Percentiles rank a stretch among this genome's conserved stretches.
Evolutionary conservation across 1,140 invertebrate species (phyloP).

Genomic region (Trachymyrmex cornetzi): DNA sequence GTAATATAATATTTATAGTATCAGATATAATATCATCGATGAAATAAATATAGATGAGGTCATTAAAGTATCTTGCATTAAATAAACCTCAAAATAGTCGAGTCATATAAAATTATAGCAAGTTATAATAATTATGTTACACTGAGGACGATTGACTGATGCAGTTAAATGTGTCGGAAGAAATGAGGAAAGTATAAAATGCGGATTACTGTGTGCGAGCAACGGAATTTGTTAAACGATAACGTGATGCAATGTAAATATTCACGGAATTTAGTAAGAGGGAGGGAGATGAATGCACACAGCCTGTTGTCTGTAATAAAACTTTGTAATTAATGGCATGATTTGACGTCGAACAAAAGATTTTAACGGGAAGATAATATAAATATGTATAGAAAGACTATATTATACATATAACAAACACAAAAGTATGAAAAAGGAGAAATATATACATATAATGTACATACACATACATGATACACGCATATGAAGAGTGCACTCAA

Average conservation of each 20-base stretch:
- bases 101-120: not conserved
- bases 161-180: conserved; percentile 7
- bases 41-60: not conserved
- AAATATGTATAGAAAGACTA: conserved; percentile 68
- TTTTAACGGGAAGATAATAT: conserved; percentile 49
- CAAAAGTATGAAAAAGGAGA: conserved; percentile 41
- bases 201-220: not conserved
- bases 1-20: not conserved
- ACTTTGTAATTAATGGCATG: conserved; percentile 72
- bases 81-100: not conserved
- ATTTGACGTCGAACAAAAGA: conserved; percentile 47
- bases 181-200: not conserved
- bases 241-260: conserved; percentile 64
- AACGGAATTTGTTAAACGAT: conserved; percentile 35
- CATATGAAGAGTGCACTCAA: conserved; percentile 45
- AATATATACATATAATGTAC: conserved; percentile 63
- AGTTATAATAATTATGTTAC: not conserved
- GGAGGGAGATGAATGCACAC: conserved; percentile 21
- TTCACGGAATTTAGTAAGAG: conserved; percentile 30
- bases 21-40: not conserved
- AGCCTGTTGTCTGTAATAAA: conserved; percentile 71
- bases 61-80: not conserved
- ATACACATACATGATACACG: conserved; percentile 43
- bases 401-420: conserved; percentile 64
- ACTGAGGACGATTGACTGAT: conserved; percentile 41